Conservation (phyloP, 2,888 invertebrate species). For the Apodemia hepburni region DNA sequence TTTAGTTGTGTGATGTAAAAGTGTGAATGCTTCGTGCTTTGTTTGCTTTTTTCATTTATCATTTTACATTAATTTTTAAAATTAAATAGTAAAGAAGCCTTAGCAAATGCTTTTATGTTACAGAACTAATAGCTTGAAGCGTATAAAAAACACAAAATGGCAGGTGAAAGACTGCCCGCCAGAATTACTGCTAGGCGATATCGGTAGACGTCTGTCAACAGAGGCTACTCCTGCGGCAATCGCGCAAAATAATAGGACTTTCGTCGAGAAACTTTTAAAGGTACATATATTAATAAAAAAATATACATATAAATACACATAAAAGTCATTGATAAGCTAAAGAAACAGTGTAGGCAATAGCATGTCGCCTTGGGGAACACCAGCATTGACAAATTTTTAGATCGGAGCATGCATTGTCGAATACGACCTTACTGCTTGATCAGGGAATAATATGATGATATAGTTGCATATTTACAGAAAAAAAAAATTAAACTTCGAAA, state of each 20-base stretch:
- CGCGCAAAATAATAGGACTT: constrained; percentile 98
- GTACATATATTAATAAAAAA: constrained; percentile 71
- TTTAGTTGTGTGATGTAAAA: constrained; percentile 30
- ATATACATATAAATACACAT: neutral
- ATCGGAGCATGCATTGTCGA: too few species aligned
- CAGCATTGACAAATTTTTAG: too few species aligned
- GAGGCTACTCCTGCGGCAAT: constrained; percentile 92
- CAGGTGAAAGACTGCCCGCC: constrained; percentile 82
- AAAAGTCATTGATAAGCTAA: neutral
- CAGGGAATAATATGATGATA: too few species aligned
- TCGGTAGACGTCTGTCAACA: constrained; percentile 78
- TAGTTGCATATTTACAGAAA: too few species aligned
- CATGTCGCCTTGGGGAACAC: too few species aligned
- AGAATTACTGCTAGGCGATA: constrained; percentile 67
- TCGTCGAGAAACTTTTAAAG: constrained; percentile 97
- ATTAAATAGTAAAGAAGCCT: constrained; percentile 17
- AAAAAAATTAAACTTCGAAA: too few species aligned
- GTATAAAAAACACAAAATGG: constrained; percentile 82
- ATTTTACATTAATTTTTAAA: constrained; percentile 20
- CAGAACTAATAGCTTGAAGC: constrained; percentile 80
- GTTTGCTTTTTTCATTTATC: constrained; percentile 37
- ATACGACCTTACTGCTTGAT: too few species aligned
- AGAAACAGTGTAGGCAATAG: too few species aligned
- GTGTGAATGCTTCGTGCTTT: constrained; percentile 42
- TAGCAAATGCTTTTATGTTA: constrained; percentile 36